Conservation (phyloP, 1,140 invertebrate genomes). For the Acromyrmex echinatior region DNA sequence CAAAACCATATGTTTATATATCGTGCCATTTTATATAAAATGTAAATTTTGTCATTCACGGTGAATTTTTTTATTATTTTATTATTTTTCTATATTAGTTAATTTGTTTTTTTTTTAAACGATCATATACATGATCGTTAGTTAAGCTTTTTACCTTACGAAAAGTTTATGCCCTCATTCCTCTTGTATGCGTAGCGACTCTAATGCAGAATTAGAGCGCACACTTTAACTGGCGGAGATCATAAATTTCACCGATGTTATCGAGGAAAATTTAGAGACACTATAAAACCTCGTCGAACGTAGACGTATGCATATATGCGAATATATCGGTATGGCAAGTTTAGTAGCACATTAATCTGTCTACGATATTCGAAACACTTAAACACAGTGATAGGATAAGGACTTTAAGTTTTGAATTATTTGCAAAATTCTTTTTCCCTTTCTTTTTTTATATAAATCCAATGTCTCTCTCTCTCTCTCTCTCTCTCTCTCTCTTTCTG, state of each 20-base stretch:
- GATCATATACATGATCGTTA: neutral
- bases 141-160: neutral
- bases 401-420: neutral
- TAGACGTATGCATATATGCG: slow-evolving; percentile 70
- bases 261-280: slow-evolving; percentile 78
- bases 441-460: neutral
- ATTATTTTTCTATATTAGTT: neutral
- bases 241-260: slow-evolving; percentile 79
- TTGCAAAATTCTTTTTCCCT: neutral
- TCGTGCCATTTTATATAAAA: neutral
- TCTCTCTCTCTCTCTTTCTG: neutral
- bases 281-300: slow-evolving; percentile 71
- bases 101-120: neutral
- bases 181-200: slow-evolving; percentile 37
- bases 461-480: neutral
- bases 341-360: slow-evolving; percentile 39
- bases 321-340: slow-evolving; percentile 49
- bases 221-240: slow-evolving; percentile 49
- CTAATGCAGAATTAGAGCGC: slow-evolving; percentile 58
- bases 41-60: neutral
- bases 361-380: slow-evolving; percentile 1
- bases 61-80: slow-evolving; percentile 5
- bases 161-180: slow-evolving; percentile 34
- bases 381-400: neutral
- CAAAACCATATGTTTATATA: slow-evolving; percentile 1